Percentiles rank a stretch among this genome's conserved stretches.
Evolutionary conservation across 1,140 invertebrate species (phyloP).

Genomic region (Zophobas morio): DNA sequence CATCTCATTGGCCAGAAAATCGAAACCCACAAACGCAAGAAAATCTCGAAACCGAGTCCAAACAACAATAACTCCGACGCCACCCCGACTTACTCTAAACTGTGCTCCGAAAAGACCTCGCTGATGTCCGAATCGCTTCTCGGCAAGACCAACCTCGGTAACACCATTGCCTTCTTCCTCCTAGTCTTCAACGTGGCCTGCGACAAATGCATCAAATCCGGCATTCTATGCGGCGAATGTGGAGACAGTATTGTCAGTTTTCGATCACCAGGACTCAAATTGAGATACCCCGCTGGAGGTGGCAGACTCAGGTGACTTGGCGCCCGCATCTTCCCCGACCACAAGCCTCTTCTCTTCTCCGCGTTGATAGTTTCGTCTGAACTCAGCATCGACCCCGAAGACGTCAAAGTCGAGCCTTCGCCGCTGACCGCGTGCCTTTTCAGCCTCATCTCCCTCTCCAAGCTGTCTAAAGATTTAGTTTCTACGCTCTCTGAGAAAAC

Average conservation of each 20-base stretch:
- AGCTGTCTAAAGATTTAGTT: constrained; percentile 73
- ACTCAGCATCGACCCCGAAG: constrained; percentile 49
- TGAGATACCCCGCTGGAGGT: constrained; percentile 70
- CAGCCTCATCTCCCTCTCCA: constrained; percentile 72
- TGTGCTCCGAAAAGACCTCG: constrained; percentile 74
- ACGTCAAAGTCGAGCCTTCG: constrained; percentile 68
- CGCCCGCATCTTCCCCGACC: constrained; percentile 73
- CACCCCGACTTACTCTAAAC: constrained; percentile 73
- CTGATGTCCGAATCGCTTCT: constrained; percentile 79
- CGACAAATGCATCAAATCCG: constrained; percentile 75
- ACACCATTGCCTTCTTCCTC: constrained; percentile 80
- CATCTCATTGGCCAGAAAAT: too few species aligned
- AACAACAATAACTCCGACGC: too few species aligned
- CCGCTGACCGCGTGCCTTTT: constrained; percentile 74
- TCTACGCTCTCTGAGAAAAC: constrained; percentile 69
- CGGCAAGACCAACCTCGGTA: constrained; percentile 82
- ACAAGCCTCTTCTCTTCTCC: constrained; percentile 76
- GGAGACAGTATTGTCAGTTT: constrained; percentile 82
- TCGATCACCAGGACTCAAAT: constrained; percentile 71
- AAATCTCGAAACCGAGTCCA: neutral
- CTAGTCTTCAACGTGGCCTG: constrained; percentile 75
- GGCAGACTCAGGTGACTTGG: constrained; percentile 81
- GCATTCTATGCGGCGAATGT: constrained; percentile 76
- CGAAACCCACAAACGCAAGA: neutral
- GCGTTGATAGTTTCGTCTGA: constrained; percentile 69